Base-by-base conservation (phyloP, 2,888 invertebrate species). In the Tetanocera ferruginea region DNA sequence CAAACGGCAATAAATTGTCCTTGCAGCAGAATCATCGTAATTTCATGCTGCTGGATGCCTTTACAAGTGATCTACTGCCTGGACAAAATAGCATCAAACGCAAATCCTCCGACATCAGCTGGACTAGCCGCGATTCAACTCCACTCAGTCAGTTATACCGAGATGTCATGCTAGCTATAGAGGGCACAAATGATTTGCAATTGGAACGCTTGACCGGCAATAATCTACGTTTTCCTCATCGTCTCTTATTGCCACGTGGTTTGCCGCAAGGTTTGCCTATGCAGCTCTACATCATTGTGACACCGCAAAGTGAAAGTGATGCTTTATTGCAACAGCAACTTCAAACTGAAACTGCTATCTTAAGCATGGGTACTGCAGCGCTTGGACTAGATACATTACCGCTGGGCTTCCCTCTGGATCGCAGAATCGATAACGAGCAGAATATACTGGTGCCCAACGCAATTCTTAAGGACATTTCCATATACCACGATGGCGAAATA, bases 371-470 rank as follows among this genome's bases (percentile, higher is more conserved):
- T 80, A 90, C 90, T 86, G 91, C 90, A 86, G 84, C 91, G 90
- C 81, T 87, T 66, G 81, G 84, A 67, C 88, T 92, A 28, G 94
- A 94, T 86, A 91, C 90, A 80, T 91, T 91, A 86, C 91, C 94
- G 55, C 89, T 93, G 82, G 94, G 93, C 76, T 95, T 92, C 91
- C 95, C 95, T 80, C 91, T 95, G 84, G 94, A 95, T 86, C 92
- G 93, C 82, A 90, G 90, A n/a, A 91, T 93, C 83, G 88, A 88
- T 91, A 90, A 92, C 51, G 89, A 91, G 31, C 87, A 89, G 57
- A 90, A 90, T 78, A 93, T 90, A 87, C 85, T 89, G 76, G 90
- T 91, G 79, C 91, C 92, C 17, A 93, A 93, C 88, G 91, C 92
- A 90, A 37, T 70, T 11, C 9, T 74, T 6, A 74, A 76, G 52